Percentiles rank a stretch among this genome's conserved stretches.
Evolutionary conservation across 37 sponge, comb jelly and placozoan species (phyloP).

Genomic region (Bolinopsis microptera): DNA sequence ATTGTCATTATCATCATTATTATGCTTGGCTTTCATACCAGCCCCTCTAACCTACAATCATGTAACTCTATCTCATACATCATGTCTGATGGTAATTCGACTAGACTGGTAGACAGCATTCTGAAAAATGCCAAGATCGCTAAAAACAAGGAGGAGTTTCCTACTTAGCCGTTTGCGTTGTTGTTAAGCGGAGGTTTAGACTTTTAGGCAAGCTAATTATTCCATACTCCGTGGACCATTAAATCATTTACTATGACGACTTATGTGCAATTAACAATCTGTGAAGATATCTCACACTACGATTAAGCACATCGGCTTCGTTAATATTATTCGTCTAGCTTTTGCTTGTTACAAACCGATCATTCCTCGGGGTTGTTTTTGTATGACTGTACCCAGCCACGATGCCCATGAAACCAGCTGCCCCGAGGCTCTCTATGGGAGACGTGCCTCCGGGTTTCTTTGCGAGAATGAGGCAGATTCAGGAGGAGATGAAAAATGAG

Average conservation of each 20-base stretch:
- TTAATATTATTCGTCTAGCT: neutral
- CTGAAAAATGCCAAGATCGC: too few species aligned
- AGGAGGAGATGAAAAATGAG: neutral
- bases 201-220: neutral
- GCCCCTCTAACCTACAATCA: neutral
- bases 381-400: neutral
- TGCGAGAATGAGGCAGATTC: neutral
- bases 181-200: too few species aligned
- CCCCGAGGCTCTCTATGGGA: slow-evolving; percentile 5
- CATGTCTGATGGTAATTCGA: too few species aligned
- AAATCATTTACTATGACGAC: neutral
- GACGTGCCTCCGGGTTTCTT: slow-evolving; percentile 2
- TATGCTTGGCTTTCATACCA: neutral
- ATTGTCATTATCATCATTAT: too few species aligned
- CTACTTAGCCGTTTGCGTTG: too few species aligned
- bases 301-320: neutral
- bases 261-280: neutral
- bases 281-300: neutral
- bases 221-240: neutral
- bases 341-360: neutral
- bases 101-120: too few species aligned
- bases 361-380: neutral
- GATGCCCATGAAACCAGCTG: slow-evolving; percentile 29
- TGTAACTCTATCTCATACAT: too few species aligned
- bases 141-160: too few species aligned